Evolutionary conservation across 1,140 invertebrate genomes (phyloP).

Genomic region (Latrodectus geometricus): DNA sequence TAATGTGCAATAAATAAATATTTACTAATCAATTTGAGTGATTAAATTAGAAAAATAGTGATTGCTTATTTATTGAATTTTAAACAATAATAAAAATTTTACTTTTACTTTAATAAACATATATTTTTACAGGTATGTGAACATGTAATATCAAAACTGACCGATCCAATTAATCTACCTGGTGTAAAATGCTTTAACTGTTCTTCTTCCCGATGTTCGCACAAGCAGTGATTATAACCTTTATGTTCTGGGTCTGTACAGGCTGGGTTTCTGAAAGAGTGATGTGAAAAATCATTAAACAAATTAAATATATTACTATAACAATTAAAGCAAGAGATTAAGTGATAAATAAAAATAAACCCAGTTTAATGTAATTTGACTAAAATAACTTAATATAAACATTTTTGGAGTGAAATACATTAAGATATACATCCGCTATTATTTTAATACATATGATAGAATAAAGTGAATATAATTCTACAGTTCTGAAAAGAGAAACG

Average conservation of each 20-base stretch:
- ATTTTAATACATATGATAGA: too few relatives aligned
- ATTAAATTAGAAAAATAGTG: neutral
- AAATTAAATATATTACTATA: neutral
- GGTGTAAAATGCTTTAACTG: conserved; percentile 53
- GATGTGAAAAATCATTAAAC: neutral
- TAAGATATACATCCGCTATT: too few relatives aligned
- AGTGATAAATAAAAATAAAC: too few relatives aligned
- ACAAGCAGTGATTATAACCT: conserved; percentile 49
- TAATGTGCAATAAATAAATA: neutral
- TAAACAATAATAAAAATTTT: neutral
- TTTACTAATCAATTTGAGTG: neutral
- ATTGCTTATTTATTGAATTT: neutral
- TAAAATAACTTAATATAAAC: too few relatives aligned
- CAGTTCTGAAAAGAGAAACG: too few relatives aligned
- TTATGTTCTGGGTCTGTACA: conserved; percentile 44
- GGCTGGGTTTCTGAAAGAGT: conserved; percentile 1
- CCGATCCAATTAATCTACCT: conserved; percentile 4
- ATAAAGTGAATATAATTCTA: too few relatives aligned
- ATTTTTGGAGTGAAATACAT: too few relatives aligned
- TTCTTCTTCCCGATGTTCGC: conserved; percentile 55
- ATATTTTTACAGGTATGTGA: neutral
- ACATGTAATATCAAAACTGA: neutral
- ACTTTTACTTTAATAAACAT: neutral
- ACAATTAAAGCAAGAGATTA: too few relatives aligned
- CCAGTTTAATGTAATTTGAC: too few relatives aligned